These are phyloP conservation scores for Tuta absoluta DNA, from an alignment of 2,888 invertebrate genomes.

Conservation along the genomic window DNA sequence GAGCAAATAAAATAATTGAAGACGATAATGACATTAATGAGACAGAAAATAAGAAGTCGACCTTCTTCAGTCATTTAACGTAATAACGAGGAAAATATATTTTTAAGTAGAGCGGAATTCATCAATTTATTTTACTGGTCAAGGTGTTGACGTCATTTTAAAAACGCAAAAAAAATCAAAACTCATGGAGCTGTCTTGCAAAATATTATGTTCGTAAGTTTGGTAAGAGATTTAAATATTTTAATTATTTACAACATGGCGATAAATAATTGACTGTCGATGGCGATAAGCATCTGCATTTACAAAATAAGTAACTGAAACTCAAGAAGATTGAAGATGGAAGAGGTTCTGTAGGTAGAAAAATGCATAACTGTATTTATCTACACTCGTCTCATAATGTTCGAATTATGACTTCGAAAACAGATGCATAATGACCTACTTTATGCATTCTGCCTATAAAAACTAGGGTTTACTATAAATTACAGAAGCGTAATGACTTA, in stretches of 20 bases:
- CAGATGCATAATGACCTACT: no score
- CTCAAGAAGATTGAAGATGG: no score
- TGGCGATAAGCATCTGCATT: neutral
- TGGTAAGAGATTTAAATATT: slow-evolving; percentile 1
- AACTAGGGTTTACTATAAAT: no score
- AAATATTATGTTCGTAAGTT: neutral
- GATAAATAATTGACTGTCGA: slow-evolving; percentile 7
- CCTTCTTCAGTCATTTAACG: neutral
- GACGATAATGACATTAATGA: neutral
- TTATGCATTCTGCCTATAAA: no score
- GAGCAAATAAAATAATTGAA: neutral
- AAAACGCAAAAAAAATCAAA: neutral
- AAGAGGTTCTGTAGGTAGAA: no score
- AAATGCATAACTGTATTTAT: no score
- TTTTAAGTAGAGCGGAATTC: slow-evolving; percentile 15
- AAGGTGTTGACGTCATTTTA: slow-evolving; percentile 15
- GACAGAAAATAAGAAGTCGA: neutral
- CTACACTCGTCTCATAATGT: no score
- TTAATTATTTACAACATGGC: slow-evolving; percentile 12
- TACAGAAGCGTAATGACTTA: no score
- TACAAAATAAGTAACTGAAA: neutral
- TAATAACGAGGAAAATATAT: neutral
- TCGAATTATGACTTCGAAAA: no score
- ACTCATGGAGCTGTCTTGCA: neutral
- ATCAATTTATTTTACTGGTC: slow-evolving; percentile 13